Evolutionary conservation across 2,113 vertebrate genomes (phyloP).

Genomic region (Micromys minutus): DNA sequence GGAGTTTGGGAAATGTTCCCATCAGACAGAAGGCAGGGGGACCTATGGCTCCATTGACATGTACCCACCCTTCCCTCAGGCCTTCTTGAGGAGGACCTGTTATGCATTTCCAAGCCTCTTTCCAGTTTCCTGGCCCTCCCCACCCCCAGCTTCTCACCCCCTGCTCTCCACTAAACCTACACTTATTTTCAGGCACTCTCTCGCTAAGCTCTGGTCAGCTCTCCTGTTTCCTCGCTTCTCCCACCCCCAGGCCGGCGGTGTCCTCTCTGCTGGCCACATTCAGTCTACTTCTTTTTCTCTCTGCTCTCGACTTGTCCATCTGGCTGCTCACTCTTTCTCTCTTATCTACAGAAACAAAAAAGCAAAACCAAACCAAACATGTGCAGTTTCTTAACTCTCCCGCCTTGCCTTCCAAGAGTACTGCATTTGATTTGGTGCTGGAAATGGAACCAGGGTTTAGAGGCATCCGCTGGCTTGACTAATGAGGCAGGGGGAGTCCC

Average conservation of each 20-base stretch:
- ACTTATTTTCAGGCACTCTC: background rate
- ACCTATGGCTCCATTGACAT: accelerated
- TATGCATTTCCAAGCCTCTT: background rate
- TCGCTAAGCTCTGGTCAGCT: too few relatives aligned
- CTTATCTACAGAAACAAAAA: background rate
- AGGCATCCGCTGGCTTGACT: too few relatives aligned
- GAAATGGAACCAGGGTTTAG: background rate
- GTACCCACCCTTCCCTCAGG: background rate
- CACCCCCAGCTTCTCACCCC: background rate
- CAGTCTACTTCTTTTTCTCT: background rate
- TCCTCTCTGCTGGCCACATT: background rate
- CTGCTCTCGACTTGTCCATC: too few relatives aligned
- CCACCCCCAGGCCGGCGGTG: background rate
- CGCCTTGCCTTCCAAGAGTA: too few relatives aligned
- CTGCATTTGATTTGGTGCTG: too few relatives aligned
- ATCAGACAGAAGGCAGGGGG: background rate
- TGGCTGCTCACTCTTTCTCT: background rate
- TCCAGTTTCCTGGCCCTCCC: background rate
- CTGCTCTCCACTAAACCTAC: background rate
- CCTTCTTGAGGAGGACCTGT: too few relatives aligned
- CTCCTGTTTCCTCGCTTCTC: background rate
- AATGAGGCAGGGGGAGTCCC: too few relatives aligned
- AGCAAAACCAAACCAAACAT: too few relatives aligned
- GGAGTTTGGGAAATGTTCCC: background rate
- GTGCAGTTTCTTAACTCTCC: background rate